Conservation (phyloP, 53 echinoderm and acorn worm species). For the Stichopus horrens region DNA sequence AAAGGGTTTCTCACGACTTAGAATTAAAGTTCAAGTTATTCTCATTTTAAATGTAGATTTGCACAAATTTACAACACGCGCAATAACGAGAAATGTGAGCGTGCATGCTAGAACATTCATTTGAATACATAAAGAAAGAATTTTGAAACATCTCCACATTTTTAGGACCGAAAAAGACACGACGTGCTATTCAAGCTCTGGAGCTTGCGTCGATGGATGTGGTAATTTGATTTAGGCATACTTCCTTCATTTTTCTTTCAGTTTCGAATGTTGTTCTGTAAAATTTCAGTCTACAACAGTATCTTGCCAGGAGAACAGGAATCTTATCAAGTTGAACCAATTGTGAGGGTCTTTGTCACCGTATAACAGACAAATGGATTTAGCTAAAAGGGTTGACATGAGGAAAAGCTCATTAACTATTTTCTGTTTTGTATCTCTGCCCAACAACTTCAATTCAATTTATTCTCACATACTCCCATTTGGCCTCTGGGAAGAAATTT, state of each 20-base stretch:
- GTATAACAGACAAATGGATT: constrained; percentile 25
- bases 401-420: constrained; percentile 36
- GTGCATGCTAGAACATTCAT: no score
- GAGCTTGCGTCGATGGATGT: background rate
- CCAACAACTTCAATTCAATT: constrained; percentile 16
- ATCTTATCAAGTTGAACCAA: constrained; percentile 12
- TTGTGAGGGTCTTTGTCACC: constrained; percentile 15
- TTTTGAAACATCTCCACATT: no score
- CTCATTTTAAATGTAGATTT: no score
- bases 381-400: constrained; percentile 22
- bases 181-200: no score
- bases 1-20: no score
- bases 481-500: constrained; percentile 35
- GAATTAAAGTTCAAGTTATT: no score
- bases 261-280: background rate
- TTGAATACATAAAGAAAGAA: no score
- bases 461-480: constrained; percentile 32
- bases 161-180: no score
- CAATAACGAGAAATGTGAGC: no score
- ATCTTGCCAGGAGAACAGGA: background rate
- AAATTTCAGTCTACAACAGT: background rate
- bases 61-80: no score
- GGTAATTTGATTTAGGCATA: background rate
- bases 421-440: constrained; percentile 3
- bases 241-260: background rate